Evolutionary conservation across 2,797 vertebrate species (phyloP).

Genomic region (Paguma larvata): DNA sequence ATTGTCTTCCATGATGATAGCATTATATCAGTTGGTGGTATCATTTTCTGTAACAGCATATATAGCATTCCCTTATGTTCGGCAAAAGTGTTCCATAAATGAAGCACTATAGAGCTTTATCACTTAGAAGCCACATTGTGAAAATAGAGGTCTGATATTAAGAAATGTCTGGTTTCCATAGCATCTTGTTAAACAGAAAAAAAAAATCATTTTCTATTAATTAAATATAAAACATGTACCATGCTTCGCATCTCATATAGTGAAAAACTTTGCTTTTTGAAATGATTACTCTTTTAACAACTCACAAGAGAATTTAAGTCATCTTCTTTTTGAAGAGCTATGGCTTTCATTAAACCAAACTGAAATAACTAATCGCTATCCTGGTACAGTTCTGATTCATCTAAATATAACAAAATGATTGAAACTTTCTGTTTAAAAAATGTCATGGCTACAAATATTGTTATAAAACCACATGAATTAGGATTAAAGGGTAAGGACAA

Average conservation of each 20-base stretch:
- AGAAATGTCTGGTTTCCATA: not conserved
- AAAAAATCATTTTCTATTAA: not conserved
- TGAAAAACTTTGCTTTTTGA: slow-evolving; percentile 5
- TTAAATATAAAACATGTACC: slow-evolving; percentile 12
- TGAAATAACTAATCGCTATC: slow-evolving; percentile 4
- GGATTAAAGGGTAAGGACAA: not conserved
- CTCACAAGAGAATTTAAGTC: slow-evolving; percentile 39
- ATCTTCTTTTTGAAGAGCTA: slow-evolving; percentile 44
- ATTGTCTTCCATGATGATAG: not conserved
- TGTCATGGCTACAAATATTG: not conserved
- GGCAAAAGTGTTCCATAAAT: not conserved
- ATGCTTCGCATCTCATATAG: not conserved
- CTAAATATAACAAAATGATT: slow-evolving; percentile 23
- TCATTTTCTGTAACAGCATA: not conserved
- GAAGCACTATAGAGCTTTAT: not conserved
- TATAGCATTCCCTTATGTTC: not conserved
- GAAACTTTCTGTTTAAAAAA: slow-evolving; percentile 9
- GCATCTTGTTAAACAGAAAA: not conserved
- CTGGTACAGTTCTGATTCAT: not conserved
- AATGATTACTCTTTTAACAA: slow-evolving; percentile 42
- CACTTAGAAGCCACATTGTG: not conserved
- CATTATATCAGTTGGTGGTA: not conserved
- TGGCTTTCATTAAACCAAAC: slow-evolving; percentile 40
- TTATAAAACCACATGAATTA: not conserved
- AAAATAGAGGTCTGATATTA: not conserved